Evolutionary conservation across 2,113 vertebrate genomes (phyloP).

Genomic region (Channa maculata): DNA sequence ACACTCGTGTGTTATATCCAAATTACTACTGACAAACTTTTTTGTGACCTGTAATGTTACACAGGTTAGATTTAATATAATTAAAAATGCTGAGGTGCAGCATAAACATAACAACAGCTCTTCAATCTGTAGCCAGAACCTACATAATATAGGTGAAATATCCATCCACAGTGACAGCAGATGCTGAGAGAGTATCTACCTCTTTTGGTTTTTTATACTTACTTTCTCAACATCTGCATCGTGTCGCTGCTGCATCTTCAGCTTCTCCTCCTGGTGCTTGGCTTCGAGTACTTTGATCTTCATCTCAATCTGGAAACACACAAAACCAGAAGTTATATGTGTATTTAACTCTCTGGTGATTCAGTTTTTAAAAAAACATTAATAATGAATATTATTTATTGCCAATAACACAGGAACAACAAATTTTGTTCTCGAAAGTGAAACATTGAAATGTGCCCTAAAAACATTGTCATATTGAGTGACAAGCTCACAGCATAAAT

Average conservation of each 20-base stretch:
- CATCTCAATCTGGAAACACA: constrained; percentile 85
- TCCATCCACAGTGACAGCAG: not conserved
- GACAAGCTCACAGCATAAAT: constrained; percentile 32
- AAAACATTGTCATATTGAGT: not conserved
- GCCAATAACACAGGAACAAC: constrained; percentile 8
- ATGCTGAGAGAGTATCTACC: not conserved
- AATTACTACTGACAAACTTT: not conserved
- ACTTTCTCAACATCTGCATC: constrained; percentile 94
- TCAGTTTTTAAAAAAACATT: not conserved
- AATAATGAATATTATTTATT: not conserved
- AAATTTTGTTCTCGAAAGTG: not conserved
- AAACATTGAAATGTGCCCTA: not conserved
- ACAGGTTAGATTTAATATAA: not conserved
- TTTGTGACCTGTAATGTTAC: not conserved
- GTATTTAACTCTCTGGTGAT: not conserved
- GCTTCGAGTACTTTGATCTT: constrained; percentile 90
- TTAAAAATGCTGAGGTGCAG: too few species aligned
- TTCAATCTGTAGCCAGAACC: not conserved
- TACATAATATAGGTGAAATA: not conserved
- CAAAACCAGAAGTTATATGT: constrained; percentile 3
- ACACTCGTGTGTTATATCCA: not conserved
- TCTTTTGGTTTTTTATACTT: constrained; percentile 42
- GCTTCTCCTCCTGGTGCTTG: constrained; percentile 92
- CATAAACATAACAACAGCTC: too few species aligned
- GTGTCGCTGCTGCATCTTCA: constrained; percentile 92